Evolutionary conservation across 2,888 invertebrate genomes (phyloP).

Genomic region (Nomada fucata): DNA sequence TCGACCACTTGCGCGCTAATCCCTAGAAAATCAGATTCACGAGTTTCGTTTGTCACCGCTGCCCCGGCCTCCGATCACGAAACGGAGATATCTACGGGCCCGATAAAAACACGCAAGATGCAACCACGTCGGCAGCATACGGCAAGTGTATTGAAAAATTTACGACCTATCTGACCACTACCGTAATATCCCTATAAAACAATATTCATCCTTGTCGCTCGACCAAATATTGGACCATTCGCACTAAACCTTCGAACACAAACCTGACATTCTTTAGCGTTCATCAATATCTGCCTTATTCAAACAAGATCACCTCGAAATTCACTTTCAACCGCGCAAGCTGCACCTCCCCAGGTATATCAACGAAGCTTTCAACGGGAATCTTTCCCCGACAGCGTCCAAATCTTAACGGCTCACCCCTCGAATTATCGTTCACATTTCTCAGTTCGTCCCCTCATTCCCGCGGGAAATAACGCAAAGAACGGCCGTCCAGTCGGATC

Average conservation of each 20-base stretch:
- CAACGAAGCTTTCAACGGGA: not conserved
- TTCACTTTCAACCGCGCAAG: not conserved
- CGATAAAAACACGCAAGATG: not conserved
- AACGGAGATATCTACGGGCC: not conserved
- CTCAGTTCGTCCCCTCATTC: too few relatives aligned
- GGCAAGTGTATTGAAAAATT: too few relatives aligned
- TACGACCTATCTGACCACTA: too few relatives aligned
- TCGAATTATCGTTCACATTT: too few relatives aligned
- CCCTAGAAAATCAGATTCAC: slow-evolving; percentile 1
- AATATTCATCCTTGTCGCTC: too few relatives aligned
- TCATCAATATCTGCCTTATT: not conserved
- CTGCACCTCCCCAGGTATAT: not conserved
- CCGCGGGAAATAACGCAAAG: too few relatives aligned
- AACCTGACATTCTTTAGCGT: too few relatives aligned
- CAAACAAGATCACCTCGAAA: slow-evolving; percentile 11
- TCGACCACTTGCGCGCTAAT: slow-evolving; percentile 36
- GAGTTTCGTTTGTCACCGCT: not conserved
- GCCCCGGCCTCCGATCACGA: not conserved
- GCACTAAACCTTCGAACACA: too few relatives aligned
- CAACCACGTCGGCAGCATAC: not conserved
- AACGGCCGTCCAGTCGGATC: too few relatives aligned
- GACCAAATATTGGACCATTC: not conserved
- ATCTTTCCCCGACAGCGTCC: too few relatives aligned
- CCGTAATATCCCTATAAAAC: too few relatives aligned
- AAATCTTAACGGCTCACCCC: not conserved